Percentiles rank a stretch among this genome's conserved stretches.
These are phyloP conservation scores for Molossus alvarezi DNA, from an alignment of 2,797 vertebrate genomes.

Conservation along the genomic window DNA sequence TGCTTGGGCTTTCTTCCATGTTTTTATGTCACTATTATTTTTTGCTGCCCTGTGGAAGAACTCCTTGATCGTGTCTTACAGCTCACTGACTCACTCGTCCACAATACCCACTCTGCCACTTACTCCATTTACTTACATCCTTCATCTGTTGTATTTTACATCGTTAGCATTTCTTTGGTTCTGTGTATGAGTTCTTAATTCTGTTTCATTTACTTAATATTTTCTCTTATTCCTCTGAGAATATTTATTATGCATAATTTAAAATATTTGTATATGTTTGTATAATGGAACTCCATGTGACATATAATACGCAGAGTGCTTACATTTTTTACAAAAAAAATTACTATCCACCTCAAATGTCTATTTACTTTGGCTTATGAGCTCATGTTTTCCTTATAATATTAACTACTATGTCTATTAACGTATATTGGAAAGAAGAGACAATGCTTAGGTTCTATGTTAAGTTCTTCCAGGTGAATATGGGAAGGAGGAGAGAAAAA, in stretches of 20 bases:
- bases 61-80: not conserved
- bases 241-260: conserved; percentile 28
- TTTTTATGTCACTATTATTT: not conserved
- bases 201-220: conserved; percentile 17
- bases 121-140: not conserved
- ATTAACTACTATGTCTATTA: not conserved
- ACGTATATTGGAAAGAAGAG: not conserved
- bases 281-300: not conserved
- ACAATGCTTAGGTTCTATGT: not conserved
- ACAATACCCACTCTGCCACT: not conserved
- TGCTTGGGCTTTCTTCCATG: not conserved
- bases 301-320: not conserved
- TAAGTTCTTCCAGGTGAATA: not conserved
- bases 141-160: not conserved
- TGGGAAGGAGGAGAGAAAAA: not conserved
- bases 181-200: conserved; percentile 45
- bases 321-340: not conserved
- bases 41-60: not conserved
- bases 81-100: not conserved
- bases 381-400: not conserved
- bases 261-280: conserved; percentile 8
- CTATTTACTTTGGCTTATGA: conserved; percentile 9
- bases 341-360: not conserved
- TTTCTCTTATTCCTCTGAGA: conserved; percentile 34
- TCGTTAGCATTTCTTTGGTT: conserved; percentile 31